Evolutionary conservation across 2,888 invertebrate genomes (phyloP).

Genomic region (Hololepta plana): DNA sequence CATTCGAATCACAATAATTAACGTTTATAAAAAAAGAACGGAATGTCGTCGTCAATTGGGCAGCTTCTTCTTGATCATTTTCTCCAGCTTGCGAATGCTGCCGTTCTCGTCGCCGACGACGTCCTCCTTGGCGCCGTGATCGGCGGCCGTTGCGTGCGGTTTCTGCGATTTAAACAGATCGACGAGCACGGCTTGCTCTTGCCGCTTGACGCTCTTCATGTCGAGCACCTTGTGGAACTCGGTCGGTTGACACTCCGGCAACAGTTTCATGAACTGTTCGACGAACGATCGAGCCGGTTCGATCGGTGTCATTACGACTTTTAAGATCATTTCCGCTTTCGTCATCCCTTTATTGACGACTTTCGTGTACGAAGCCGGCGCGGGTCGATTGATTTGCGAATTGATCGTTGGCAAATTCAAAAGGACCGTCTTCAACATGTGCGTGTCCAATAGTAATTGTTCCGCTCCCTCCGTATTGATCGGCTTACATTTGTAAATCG

Average conservation of each 20-base stretch:
- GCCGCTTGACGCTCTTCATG: slow-evolving; percentile 65
- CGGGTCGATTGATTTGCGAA: slow-evolving; percentile 55
- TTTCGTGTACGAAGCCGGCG: slow-evolving; percentile 74
- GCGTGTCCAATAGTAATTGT: slow-evolving; percentile 82
- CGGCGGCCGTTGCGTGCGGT: slow-evolving; percentile 8
- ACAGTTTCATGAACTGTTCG: slow-evolving; percentile 72
- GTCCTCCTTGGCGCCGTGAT: slow-evolving; percentile 13
- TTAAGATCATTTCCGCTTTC: slow-evolving; percentile 96
- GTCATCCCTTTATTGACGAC: slow-evolving; percentile 72
- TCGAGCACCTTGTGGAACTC: slow-evolving; percentile 92
- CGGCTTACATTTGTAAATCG: slow-evolving; percentile 80
- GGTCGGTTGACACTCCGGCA: slow-evolving; percentile 73
- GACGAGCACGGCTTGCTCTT: slow-evolving; percentile 36
- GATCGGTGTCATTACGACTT: slow-evolving; percentile 89
- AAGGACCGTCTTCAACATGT: slow-evolving; percentile 84
- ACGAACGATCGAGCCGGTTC: slow-evolving; percentile 68
- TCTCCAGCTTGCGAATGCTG: slow-evolving; percentile 35
- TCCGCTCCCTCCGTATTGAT: slow-evolving; percentile 85
- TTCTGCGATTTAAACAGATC: slow-evolving; percentile 36
- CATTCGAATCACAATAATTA: background rate
- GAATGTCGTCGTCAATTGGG: slow-evolving; percentile 4
- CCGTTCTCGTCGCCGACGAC: slow-evolving; percentile 28
- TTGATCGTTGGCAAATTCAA: slow-evolving; percentile 89
- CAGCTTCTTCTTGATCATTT: slow-evolving; percentile 28
- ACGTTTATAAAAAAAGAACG: background rate